Evolutionary conservation across 2,113 vertebrate genomes (phyloP).

Genomic region (Panurus biarmicus): DNA sequence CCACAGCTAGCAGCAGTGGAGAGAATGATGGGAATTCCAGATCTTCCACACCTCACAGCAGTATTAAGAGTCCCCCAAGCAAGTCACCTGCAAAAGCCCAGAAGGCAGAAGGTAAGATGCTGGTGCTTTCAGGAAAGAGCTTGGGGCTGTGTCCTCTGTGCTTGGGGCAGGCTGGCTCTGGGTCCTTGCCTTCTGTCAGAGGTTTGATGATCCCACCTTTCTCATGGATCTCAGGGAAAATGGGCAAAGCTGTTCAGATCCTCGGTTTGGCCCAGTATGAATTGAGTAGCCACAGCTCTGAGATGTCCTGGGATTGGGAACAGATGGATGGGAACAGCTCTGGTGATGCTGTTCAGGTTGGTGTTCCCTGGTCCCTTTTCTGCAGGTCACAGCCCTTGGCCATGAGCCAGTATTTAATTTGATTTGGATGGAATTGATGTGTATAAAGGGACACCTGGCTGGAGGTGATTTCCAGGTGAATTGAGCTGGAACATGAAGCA

Average conservation of each 20-base stretch:
- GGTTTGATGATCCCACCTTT: neutral
- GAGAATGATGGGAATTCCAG: slow-evolving; percentile 81
- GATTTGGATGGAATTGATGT: neutral
- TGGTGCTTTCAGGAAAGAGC: neutral
- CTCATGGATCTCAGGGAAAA: accelerated
- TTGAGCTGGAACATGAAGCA: neutral
- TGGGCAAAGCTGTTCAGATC: neutral
- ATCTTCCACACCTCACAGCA: slow-evolving; percentile 58
- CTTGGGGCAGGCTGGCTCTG: neutral
- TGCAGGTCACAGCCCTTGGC: neutral
- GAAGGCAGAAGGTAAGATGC: slow-evolving; percentile 49
- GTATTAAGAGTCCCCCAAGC: slow-evolving; percentile 9
- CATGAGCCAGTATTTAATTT: neutral
- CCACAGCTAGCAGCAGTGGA: slow-evolving; percentile 72
- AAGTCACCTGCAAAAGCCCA: slow-evolving; percentile 59
- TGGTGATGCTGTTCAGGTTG: neutral
- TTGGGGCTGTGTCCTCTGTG: neutral
- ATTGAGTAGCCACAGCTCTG: neutral
- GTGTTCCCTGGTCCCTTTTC: neutral
- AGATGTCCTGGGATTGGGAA: neutral
- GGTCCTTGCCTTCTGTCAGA: neutral
- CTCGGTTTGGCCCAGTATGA: neutral
- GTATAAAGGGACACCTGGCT: neutral
- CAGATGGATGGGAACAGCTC: neutral
- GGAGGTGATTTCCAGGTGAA: neutral